These are phyloP conservation scores for Sula dactylatra DNA, from an alignment of 2,113 vertebrate genomes.

Conservation along the genomic window DNA sequence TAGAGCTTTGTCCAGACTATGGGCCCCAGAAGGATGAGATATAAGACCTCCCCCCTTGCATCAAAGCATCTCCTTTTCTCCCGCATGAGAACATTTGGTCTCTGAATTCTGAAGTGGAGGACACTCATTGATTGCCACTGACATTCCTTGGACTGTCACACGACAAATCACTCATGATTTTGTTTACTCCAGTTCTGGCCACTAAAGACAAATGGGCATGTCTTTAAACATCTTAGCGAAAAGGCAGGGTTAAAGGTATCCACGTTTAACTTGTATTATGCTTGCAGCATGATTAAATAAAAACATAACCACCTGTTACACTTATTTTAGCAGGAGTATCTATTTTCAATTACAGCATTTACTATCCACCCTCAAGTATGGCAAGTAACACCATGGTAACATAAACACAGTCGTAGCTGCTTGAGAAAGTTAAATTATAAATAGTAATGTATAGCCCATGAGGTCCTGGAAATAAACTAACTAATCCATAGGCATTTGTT, in stretches of 20 bases:
- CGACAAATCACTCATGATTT: neutral
- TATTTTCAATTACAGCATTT: slow-evolving; percentile 76
- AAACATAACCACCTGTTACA: slow-evolving; percentile 75
- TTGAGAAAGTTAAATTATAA: slow-evolving; percentile 66
- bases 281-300: slow-evolving; percentile 29
- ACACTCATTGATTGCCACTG: neutral
- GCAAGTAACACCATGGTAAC: slow-evolving; percentile 75
- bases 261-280: neutral
- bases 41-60: neutral
- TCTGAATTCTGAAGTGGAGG: neutral
- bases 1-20: neutral
- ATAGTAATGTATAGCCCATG: slow-evolving; percentile 60
- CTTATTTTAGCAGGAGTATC: slow-evolving; percentile 75
- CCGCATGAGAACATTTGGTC: neutral
- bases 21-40: neutral
- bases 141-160: neutral
- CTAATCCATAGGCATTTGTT: slow-evolving; percentile 62
- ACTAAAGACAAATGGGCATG: neutral
- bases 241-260: neutral
- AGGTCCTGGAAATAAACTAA: slow-evolving; percentile 68
- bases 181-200: neutral
- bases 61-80: neutral
- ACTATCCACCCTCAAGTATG: slow-evolving; percentile 60
- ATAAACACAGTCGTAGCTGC: slow-evolving; percentile 65
- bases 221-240: neutral